These are phyloP conservation scores for Poecilia latipinna DNA, from an alignment of 2,113 vertebrate genomes.

Conservation along the genomic window DNA sequence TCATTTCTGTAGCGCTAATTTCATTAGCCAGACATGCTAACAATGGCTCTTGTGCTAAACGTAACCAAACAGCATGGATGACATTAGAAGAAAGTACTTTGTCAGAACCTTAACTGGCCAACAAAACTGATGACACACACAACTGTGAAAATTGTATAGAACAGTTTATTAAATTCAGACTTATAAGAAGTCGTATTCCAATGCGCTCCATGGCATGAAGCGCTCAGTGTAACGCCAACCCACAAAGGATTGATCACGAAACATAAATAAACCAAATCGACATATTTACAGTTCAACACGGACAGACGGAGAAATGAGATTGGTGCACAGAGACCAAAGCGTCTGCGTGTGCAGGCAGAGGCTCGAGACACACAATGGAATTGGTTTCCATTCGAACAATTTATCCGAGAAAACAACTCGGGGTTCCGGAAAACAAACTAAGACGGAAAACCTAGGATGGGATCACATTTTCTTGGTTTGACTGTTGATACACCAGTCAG, in stretches of 20 bases:
- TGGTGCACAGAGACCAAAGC: slow-evolving; percentile 54
- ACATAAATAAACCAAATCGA: slow-evolving; percentile 94
- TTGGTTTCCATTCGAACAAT: not conserved
- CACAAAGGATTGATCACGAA: slow-evolving; percentile 93
- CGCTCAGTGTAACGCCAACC: slow-evolving; percentile 90
- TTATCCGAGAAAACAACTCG: not conserved
- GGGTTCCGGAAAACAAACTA: slow-evolving; percentile 21
- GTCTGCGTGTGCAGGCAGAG: slow-evolving; percentile 32
- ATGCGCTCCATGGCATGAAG: slow-evolving; percentile 85
- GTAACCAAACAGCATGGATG: too few relatives aligned
- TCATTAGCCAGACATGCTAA: too few relatives aligned
- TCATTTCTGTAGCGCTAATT: too few relatives aligned
- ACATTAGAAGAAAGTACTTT: too few relatives aligned
- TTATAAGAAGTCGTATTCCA: slow-evolving; percentile 98
- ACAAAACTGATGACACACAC: slow-evolving; percentile 18
- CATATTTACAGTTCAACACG: slow-evolving; percentile 82
- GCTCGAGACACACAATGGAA: not conserved
- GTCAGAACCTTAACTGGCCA: too few relatives aligned
- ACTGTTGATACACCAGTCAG: slow-evolving; percentile 22
- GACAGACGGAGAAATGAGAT: slow-evolving; percentile 42
- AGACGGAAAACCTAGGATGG: slow-evolving; percentile 9
- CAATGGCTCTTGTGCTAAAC: too few relatives aligned
- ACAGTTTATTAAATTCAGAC: slow-evolving; percentile 99
- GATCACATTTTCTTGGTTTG: slow-evolving; percentile 35
- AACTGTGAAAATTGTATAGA: slow-evolving; percentile 80